Conservation (phyloP, 2,888 invertebrate genomes). For the Encarsia formosa region DNA sequence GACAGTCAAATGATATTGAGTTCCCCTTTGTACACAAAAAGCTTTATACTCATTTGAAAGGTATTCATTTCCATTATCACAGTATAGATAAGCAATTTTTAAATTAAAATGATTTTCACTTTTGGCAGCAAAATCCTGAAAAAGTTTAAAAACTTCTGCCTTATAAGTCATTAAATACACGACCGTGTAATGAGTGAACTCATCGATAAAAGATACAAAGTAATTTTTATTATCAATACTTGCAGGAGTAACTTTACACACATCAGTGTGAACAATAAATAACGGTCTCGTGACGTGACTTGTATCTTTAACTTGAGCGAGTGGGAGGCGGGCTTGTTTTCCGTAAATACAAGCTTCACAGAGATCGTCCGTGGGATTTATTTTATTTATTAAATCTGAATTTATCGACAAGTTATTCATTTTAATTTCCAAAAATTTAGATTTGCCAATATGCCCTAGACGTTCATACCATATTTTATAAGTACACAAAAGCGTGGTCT, state of each 20-base stretch:
- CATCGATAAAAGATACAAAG: neutral
- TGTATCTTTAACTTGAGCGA: neutral
- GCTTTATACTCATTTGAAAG: neutral
- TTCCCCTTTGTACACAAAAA: conserved; percentile 27
- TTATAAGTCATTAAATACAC: neutral
- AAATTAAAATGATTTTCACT: neutral
- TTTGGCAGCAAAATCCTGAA: neutral
- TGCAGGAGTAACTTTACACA: conserved; percentile 24
- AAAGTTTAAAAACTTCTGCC: neutral
- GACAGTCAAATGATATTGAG: conserved; percentile 16
- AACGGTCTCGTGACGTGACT: conserved; percentile 8
- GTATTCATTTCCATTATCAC: conserved; percentile 12
- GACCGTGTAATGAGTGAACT: neutral
- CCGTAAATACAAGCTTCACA: conserved; percentile 15
- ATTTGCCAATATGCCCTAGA: conserved; percentile 10
- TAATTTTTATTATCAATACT: conserved; percentile 1
- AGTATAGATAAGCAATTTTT: neutral
- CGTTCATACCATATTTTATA: conserved; percentile 13
- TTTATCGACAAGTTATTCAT: conserved; percentile 1
- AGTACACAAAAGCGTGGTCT: conserved; percentile 2
- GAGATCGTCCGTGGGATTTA: conserved; percentile 9
- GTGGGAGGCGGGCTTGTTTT: conserved; percentile 4
- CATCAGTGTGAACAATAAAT: conserved; percentile 23
- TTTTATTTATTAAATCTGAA: conserved; percentile 6
- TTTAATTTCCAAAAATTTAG: conserved; percentile 19